These are phyloP conservation scores for Heliocidaris erythrogramma DNA, from an alignment of 35 echinoderm and acorn worm species.

Conservation along the genomic window DNA sequence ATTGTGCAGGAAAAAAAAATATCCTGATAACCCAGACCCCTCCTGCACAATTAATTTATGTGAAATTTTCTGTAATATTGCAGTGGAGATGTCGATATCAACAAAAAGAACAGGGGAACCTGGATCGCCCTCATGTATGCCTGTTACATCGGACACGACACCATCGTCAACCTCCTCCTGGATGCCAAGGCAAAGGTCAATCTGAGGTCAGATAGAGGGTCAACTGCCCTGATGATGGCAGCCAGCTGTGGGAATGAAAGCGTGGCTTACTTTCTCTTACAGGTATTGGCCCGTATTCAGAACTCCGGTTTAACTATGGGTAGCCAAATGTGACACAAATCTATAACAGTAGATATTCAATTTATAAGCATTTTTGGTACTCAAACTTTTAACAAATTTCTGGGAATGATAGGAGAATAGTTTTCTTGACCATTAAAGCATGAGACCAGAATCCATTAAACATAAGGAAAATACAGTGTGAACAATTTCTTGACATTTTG, in stretches of 20 bases:
- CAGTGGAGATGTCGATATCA: constrained; percentile 74
- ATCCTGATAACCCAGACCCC: background rate
- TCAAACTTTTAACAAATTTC: too few relatives aligned
- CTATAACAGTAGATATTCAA: too few relatives aligned
- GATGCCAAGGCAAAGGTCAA: constrained; percentile 72
- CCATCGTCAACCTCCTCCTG: constrained; percentile 82
- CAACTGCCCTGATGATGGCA: constrained; percentile 90
- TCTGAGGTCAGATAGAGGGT: constrained; percentile 66
- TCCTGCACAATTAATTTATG: background rate
- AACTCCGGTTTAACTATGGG: too few relatives aligned
- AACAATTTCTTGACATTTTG: too few relatives aligned
- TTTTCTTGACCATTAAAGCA: too few relatives aligned
- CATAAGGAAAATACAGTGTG: too few relatives aligned
- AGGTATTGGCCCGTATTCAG: too few relatives aligned
- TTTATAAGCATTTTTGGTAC: too few relatives aligned
- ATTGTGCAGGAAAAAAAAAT: too few relatives aligned
- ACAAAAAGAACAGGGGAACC: constrained; percentile 73
- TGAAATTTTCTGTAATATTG: background rate
- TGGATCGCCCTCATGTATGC: constrained; percentile 99
- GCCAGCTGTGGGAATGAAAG: constrained; percentile 92
- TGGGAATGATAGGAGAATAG: too few relatives aligned
- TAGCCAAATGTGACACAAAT: too few relatives aligned
- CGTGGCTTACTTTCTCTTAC: constrained; percentile 83
- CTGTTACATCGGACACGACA: constrained; percentile 95
- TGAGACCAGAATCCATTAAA: too few relatives aligned